Conservation (phyloP, 1,140 invertebrate species). For the Littorina saxatilis region DNA sequence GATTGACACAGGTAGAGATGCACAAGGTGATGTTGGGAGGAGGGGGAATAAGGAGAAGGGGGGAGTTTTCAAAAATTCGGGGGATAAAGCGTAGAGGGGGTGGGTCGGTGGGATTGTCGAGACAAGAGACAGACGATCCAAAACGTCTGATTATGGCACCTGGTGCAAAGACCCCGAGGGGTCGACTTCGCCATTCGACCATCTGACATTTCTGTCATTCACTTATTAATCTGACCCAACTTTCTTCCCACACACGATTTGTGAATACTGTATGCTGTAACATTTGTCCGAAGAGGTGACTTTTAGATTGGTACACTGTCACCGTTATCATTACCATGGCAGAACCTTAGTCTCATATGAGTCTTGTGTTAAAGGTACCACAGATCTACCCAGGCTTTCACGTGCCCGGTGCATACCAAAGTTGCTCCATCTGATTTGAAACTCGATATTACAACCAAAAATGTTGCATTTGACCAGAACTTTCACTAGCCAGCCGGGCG, state of each 20-base stretch:
- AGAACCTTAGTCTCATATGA: too few species aligned
- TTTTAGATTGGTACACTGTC: background rate
- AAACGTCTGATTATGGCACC: too few species aligned
- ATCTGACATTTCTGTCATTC: background rate
- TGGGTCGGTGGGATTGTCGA: background rate
- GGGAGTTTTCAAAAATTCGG: background rate
- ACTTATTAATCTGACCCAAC: background rate
- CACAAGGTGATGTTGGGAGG: background rate
- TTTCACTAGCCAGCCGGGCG: too few species aligned
- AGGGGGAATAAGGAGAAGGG: background rate
- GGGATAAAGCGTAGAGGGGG: background rate
- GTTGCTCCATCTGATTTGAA: too few species aligned
- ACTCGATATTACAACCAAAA: too few species aligned
- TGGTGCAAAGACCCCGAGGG: too few species aligned
- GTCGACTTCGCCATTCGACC: too few species aligned
- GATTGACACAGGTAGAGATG: background rate
- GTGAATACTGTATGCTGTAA: background rate
- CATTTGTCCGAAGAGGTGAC: background rate
- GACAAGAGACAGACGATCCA: background rate
- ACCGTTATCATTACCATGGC: too few species aligned
- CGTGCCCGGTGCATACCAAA: too few species aligned
- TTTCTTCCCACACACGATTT: background rate
- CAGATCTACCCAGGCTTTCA: too few species aligned
- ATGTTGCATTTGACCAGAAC: too few species aligned
- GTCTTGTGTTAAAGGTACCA: too few species aligned